Percentiles rank a stretch among this genome's conserved stretches.
These are phyloP conservation scores for Drosophila helvetica DNA, from an alignment of 2,888 invertebrate species.

Conservation along the genomic window DNA sequence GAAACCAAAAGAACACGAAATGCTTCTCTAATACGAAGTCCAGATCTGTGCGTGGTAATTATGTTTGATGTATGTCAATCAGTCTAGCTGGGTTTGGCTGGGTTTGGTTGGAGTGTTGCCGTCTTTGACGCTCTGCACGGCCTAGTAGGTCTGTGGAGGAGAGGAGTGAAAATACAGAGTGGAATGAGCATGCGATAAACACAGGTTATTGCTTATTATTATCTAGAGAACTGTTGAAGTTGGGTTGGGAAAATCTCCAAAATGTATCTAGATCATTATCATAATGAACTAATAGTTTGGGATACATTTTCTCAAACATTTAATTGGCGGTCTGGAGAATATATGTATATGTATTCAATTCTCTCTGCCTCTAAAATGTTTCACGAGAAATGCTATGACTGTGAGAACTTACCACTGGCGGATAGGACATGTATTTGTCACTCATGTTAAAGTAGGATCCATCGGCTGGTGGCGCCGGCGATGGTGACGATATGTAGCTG, in stretches of 20 bases:
- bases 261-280: slow-evolving; percentile 31
- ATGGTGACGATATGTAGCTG: slow-evolving; percentile 83
- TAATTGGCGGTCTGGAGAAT: neutral
- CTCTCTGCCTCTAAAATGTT: no score
- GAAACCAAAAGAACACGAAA: slow-evolving; percentile 42
- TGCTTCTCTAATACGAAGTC: slow-evolving; percentile 38
- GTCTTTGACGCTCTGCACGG: slow-evolving; percentile 49
- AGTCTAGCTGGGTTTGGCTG: slow-evolving; percentile 68
- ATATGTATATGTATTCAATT: no score
- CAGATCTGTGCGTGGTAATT: slow-evolving; percentile 12
- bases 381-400: neutral
- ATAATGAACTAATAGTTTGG: neutral
- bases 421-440: slow-evolving; percentile 83
- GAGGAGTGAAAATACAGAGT: slow-evolving; percentile 10
- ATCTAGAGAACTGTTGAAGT: neutral
- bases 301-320: neutral
- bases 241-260: neutral
- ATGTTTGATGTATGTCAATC: slow-evolving; percentile 64
- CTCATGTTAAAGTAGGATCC: slow-evolving; percentile 83
- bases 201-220: slow-evolving; percentile 35
- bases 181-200: slow-evolving; percentile 30
- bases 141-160: slow-evolving; percentile 65
- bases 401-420: slow-evolving; percentile 80
- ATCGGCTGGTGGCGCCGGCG: slow-evolving; percentile 82
- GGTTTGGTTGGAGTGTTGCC: slow-evolving; percentile 29